A percentile compares a stretch with the other conserved stretches of the same genome.
Conservation (phyloP, 2,888 invertebrate species). For the Dilophus febrilis region DNA sequence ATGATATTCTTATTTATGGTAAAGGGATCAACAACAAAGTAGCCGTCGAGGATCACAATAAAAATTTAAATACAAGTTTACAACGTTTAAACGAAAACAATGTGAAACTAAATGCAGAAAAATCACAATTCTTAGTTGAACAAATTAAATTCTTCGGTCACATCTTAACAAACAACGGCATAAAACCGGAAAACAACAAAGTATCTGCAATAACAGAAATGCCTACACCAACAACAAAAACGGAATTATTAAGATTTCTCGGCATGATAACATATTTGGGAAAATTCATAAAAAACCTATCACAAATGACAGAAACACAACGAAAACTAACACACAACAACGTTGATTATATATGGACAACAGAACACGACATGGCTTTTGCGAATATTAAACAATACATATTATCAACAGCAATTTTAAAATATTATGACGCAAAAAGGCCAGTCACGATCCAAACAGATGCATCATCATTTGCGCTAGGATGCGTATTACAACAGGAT, state of each 20-base stretch:
- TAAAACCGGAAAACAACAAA: slow-evolving; percentile 10
- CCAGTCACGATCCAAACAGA: neutral
- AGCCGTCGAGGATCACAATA: slow-evolving; percentile 12
- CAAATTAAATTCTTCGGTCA: slow-evolving; percentile 13
- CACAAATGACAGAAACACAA: slow-evolving; percentile 10
- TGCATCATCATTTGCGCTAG: slow-evolving; percentile 8
- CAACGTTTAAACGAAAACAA: slow-evolving; percentile 8
- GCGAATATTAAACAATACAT: neutral
- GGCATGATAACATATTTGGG: slow-evolving; percentile 15
- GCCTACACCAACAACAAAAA: slow-evolving; percentile 9
- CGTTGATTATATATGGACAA: slow-evolving; percentile 11
- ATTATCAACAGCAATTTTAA: slow-evolving; percentile 9
- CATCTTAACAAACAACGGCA: slow-evolving; percentile 8
- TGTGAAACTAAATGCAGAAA: slow-evolving; percentile 12
- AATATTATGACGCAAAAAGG: slow-evolving; percentile 5
- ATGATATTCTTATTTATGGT: slow-evolving; percentile 11
- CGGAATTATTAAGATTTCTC: slow-evolving; percentile 13
- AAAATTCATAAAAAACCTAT: slow-evolving; percentile 15
- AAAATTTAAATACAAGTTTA: slow-evolving; percentile 9
- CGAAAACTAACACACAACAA: slow-evolving; percentile 13
- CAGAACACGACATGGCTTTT: slow-evolving; percentile 11
- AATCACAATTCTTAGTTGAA: slow-evolving; percentile 10
- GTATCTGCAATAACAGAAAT: slow-evolving; percentile 13
- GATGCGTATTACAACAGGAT: slow-evolving; percentile 12
- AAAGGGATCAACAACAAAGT: slow-evolving; percentile 9